Evolutionary conservation across 2,113 vertebrate species (phyloP).

Genomic region (Meles meles): DNA sequence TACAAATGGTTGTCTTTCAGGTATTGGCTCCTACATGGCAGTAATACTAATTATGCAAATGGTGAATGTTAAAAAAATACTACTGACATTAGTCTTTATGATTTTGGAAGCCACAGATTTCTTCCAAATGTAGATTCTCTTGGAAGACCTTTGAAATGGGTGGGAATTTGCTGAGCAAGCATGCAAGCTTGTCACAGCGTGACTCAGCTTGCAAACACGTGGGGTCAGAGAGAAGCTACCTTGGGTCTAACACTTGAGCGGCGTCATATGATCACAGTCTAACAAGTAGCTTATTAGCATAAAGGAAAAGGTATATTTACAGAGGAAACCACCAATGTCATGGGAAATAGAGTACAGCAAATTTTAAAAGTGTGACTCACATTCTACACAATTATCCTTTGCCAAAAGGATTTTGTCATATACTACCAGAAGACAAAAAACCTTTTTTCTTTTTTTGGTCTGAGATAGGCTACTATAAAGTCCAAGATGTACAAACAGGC

Average conservation of each 20-base stretch:
- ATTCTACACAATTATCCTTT: background rate
- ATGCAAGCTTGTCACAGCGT: background rate
- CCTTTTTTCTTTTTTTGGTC: background rate
- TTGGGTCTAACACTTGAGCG: background rate
- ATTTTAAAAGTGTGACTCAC: background rate
- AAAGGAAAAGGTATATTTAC: background rate
- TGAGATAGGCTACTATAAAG: background rate
- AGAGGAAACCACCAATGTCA: background rate
- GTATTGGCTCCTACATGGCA: background rate
- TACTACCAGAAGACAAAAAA: background rate
- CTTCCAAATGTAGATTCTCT: background rate
- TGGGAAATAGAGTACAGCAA: background rate
- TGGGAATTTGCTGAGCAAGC: background rate
- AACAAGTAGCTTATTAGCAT: background rate
- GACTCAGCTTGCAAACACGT: background rate
- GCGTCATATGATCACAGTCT: background rate
- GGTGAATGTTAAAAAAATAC: background rate
- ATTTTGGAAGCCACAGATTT: background rate
- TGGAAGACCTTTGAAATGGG: background rate
- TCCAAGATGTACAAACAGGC: background rate
- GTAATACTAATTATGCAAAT: background rate
- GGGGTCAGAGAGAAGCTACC: background rate
- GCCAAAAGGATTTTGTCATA: background rate
- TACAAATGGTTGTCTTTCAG: background rate
- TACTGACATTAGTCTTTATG: background rate